phyloP scores from a whole-genome alignment of 1,140 invertebrate species.

The Penaeus indicus region DNA sequence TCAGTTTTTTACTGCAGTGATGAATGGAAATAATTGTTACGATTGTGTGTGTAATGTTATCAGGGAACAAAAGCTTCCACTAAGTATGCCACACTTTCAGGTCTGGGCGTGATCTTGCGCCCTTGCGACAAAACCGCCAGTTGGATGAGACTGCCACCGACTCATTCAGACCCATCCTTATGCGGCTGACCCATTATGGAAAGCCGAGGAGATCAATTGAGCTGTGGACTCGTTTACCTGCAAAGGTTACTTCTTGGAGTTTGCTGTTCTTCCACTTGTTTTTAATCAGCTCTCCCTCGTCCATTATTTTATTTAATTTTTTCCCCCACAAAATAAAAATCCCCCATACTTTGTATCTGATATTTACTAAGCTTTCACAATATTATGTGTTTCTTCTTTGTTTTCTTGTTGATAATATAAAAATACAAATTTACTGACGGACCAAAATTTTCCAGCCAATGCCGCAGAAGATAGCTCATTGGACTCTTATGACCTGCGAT shows the following conservation, averaged over 20 bases:
- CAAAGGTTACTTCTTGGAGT: conserved; percentile 74
- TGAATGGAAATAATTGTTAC: not conserved
- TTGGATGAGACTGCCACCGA: conserved; percentile 93
- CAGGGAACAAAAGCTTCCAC: not conserved
- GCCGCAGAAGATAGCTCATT: conserved; percentile 96
- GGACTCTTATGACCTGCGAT: conserved; percentile 98
- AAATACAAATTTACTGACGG: too few species aligned
- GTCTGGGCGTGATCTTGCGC: conserved; percentile 96
- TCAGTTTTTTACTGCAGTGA: not conserved
- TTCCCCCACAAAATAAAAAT: too few species aligned
- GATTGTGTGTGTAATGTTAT: too few species aligned
- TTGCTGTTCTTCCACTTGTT: too few species aligned
- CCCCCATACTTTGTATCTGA: too few species aligned
- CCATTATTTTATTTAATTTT: too few species aligned
- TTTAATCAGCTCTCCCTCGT: too few species aligned
- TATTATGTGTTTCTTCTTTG: not conserved
- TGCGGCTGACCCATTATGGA: conserved; percentile 94
- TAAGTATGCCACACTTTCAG: conserved; percentile 31
- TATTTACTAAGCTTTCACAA: too few species aligned
- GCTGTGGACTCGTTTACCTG: conserved; percentile 96
- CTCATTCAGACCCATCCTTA: conserved; percentile 97
- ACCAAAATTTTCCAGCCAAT: conserved; percentile 77
- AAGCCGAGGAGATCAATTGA: conserved; percentile 99
- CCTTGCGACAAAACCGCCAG: conserved; percentile 96
- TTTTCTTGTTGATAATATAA: too few species aligned